Percentiles rank a stretch among this genome's conserved stretches.
These are phyloP conservation scores for Mimachlamys varia DNA, from an alignment of 2,888 invertebrate species.

Conservation along the genomic window DNA sequence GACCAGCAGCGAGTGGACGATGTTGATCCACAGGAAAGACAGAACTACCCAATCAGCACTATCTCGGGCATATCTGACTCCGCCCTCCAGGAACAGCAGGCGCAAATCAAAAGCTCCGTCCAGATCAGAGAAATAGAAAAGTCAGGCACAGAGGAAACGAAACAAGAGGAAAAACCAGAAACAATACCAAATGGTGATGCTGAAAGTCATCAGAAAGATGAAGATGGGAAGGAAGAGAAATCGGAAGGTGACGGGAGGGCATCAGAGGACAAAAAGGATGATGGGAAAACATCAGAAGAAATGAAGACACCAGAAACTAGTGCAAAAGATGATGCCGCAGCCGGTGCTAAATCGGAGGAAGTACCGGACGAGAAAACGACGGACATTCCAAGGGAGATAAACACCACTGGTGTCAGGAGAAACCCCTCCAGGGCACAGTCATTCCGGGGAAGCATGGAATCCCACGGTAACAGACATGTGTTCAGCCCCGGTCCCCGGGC, in stretches of 20 bases:
- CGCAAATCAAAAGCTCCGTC: slow-evolving; percentile 72
- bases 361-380: slow-evolving; percentile 28
- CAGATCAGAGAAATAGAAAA: slow-evolving; percentile 71
- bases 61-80: slow-evolving; percentile 88
- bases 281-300: slow-evolving; percentile 49
- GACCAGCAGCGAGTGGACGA: slow-evolving; percentile 96
- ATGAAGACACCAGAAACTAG: slow-evolving; percentile 41
- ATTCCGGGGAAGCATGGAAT: slow-evolving; percentile 47
- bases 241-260: slow-evolving; percentile 46
- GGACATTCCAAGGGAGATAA: slow-evolving; percentile 8
- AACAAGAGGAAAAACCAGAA: slow-evolving; percentile 50
- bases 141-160: neutral
- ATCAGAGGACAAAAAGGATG: slow-evolving; percentile 39
- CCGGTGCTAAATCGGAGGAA: slow-evolving; percentile 43
- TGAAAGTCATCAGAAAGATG: slow-evolving; percentile 54
- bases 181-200: slow-evolving; percentile 47
- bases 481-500: slow-evolving; percentile 80
- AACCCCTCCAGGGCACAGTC: slow-evolving; percentile 60
- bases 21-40: slow-evolving; percentile 95
- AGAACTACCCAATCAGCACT: slow-evolving; percentile 96
- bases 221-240: slow-evolving; percentile 55
- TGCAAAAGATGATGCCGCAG: slow-evolving; percentile 44
- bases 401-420: slow-evolving; percentile 26
- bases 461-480: slow-evolving; percentile 70
- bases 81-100: slow-evolving; percentile 51